Conservation (phyloP, 2,888 invertebrate genomes). For the Balanococcus diminutus region DNA sequence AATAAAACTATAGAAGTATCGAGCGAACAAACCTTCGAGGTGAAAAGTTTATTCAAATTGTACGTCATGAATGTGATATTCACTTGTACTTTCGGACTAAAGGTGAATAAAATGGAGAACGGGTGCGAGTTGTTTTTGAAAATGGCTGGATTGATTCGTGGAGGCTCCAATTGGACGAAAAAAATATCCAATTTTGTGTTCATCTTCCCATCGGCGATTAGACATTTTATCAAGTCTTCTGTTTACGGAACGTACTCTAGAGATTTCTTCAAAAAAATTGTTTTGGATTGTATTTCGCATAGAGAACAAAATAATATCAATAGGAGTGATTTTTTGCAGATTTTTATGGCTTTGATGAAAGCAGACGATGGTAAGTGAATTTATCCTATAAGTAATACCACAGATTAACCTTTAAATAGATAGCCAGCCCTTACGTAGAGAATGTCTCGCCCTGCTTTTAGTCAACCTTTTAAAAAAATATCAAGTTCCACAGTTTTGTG, state of each 20-base stretch:
- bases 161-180: background rate
- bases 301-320: background rate
- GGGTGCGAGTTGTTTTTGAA: slow-evolving; percentile 5
- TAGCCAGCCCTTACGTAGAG: too few relatives aligned
- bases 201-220: background rate
- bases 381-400: background rate
- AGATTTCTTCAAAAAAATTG: slow-evolving; percentile 18
- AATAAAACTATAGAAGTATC: background rate
- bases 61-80: slow-evolving; percentile 26
- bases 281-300: background rate
- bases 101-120: slow-evolving; percentile 13
- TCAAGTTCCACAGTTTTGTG: too few relatives aligned
- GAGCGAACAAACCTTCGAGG: background rate
- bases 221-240: background rate
- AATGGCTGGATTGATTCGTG: slow-evolving; percentile 18
- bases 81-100: background rate
- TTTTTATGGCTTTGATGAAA: slow-evolving; percentile 34
- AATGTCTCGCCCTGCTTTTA: too few relatives aligned
- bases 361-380: background rate
- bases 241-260: background rate
- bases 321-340: slow-evolving; percentile 16
- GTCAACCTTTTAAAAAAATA: too few relatives aligned
- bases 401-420: too few relatives aligned
- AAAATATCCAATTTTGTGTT: background rate
- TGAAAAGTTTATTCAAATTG: background rate